A percentile compares a stretch with the other conserved stretches of the same genome.
These are phyloP conservation scores for Ophion ellenae DNA, from an alignment of 2,888 invertebrate species.

Conservation along the genomic window DNA sequence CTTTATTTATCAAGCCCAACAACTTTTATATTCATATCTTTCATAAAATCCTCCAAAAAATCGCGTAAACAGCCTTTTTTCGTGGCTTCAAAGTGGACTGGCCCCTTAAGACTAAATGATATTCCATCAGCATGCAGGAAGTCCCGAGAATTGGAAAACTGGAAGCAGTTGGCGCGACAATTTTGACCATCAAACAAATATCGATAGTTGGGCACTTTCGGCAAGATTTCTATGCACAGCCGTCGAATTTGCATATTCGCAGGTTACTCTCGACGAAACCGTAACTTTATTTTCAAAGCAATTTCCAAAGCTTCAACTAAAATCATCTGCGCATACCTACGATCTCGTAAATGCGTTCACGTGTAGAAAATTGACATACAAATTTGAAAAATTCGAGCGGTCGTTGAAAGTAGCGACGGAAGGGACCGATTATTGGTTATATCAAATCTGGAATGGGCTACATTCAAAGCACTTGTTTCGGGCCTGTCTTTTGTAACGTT, in stretches of 20 bases:
- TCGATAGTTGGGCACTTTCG: not conserved
- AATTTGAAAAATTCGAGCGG: not conserved
- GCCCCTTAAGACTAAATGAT: not conserved
- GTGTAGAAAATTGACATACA: not conserved
- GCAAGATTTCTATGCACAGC: not conserved
- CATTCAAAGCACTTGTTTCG: slow-evolving; percentile 37
- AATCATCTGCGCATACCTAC: slow-evolving; percentile 1
- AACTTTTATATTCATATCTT: no score
- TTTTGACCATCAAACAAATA: not conserved
- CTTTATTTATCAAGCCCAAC: no score
- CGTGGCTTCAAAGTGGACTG: no score
- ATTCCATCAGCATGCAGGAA: not conserved
- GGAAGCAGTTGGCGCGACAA: not conserved
- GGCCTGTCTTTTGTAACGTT: slow-evolving; percentile 10
- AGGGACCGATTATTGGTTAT: not conserved
- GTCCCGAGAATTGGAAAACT: not conserved
- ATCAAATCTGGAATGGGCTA: slow-evolving; percentile 10
- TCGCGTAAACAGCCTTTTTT: no score
- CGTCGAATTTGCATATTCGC: not conserved
- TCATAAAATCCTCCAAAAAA: no score
- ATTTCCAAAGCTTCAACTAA: not conserved
- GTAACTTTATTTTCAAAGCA: not conserved
- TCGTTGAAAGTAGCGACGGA: not conserved
- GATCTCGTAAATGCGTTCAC: no score
- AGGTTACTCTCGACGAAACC: not conserved